Base-by-base conservation (phyloP, 1,140 invertebrate species). In the Dendrolimus punctatus region DNA sequence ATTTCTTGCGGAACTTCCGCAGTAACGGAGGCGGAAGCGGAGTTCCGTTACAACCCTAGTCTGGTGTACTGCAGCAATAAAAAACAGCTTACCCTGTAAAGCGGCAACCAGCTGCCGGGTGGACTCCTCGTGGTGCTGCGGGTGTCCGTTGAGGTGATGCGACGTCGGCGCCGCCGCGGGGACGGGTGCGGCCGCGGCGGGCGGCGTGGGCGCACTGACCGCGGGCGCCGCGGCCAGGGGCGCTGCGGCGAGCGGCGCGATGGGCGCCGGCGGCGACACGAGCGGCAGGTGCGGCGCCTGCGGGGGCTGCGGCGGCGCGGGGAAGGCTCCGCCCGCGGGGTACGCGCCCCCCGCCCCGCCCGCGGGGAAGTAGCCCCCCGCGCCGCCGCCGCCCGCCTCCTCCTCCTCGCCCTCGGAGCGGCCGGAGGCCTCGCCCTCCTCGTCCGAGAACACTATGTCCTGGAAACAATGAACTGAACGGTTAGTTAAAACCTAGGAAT, bases 381-480 rank as follows among this genome's bases (percentile, higher is more conserved):
- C 56, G 10, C 45, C 49, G 39, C 46, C 57, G 37, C 39, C 43
- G 37, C 60, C 61, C 46, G 64, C 58, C 66, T 80, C 79, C 60
- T 92, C 91, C 60, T 95, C 92, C 53, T 93, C 93, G 43, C 90
- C 90, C 49, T 81, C 78, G 54, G 79, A 76, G 87, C 91, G 91
- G 23, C 88, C 89, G 55, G 78, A 73, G 57, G 87, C 68, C 56
- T 87, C 84, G 60, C 87, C 87, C 64, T 95, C 94, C 66, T 95
- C 94, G 69, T 96, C 95, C 52, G 90, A 89, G 66, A 93, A 93
- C 40, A 94, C 91, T 65, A 95, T 92, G 85, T 95, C 91, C 90
- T 90, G 70, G 1, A 47, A 49, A 47, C 40, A 41, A 23, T 23
- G 1, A 23, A 23, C 23, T 23, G 1, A 23, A 23, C 23, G 3